Evolutionary conservation across 2,113 vertebrate species (phyloP).

Genomic region (Pao palembangensis): DNA sequence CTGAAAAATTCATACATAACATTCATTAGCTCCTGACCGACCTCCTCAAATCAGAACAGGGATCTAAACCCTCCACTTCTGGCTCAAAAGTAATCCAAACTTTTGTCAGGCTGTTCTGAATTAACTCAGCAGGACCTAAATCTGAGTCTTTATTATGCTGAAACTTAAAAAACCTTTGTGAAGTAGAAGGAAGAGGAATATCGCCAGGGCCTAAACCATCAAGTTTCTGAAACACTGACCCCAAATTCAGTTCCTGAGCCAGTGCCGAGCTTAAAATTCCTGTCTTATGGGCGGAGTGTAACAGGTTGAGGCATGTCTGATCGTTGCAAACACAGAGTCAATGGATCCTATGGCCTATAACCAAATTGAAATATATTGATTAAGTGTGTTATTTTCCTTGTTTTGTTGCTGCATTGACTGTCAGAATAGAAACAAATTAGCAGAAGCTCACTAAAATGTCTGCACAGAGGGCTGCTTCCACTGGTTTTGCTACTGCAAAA

Average conservation of each 20-base stretch:
- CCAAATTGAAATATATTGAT: too few relatives aligned
- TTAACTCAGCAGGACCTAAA: neutral
- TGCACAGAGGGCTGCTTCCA: slow-evolving; percentile 2
- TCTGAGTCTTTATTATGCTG: slow-evolving; percentile 1
- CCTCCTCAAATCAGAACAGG: slow-evolving; percentile 31
- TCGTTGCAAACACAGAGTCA: slow-evolving; percentile 14
- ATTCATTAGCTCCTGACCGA: slow-evolving; percentile 14
- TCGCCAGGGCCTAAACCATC: neutral
- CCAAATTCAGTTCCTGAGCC: slow-evolving; percentile 11
- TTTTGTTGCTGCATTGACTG: neutral
- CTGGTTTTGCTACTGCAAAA: neutral
- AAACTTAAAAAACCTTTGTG: slow-evolving; percentile 23
- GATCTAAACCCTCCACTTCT: neutral
- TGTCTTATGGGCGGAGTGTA: slow-evolving; percentile 15
- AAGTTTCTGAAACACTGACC: slow-evolving; percentile 5
- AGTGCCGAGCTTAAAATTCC: slow-evolving; percentile 47
- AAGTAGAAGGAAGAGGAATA: slow-evolving; percentile 23
- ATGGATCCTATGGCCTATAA: too few relatives aligned
- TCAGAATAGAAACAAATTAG: too few relatives aligned
- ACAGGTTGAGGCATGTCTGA: slow-evolving; percentile 62
- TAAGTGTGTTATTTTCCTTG: slow-evolving; percentile 3
- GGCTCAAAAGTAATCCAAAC: neutral
- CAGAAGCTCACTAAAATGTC: neutral
- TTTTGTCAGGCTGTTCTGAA: neutral
- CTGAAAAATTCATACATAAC: neutral